phyloP scores from a whole-genome alignment of 2,888 invertebrate species.

The Ligdia adustata region DNA sequence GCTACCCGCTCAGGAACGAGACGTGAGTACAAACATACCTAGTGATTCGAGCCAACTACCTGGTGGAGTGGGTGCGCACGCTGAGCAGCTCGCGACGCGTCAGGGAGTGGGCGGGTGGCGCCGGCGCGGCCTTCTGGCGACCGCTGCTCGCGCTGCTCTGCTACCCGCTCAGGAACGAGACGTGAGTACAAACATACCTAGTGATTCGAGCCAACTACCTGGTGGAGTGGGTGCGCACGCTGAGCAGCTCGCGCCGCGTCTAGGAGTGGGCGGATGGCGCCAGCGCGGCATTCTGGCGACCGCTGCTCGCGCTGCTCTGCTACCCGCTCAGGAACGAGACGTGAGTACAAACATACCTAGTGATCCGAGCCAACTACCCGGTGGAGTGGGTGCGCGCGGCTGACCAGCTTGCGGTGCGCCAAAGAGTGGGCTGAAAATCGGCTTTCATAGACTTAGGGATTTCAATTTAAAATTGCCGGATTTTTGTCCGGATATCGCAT shows the following conservation, averaged over 20 bases:
- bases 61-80: slow-evolving; percentile 92
- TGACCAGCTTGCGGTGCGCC: slow-evolving; percentile 91
- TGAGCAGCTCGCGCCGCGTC: slow-evolving; percentile 91
- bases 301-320: background rate
- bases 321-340: background rate
- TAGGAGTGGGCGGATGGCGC: slow-evolving; percentile 95
- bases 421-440: slow-evolving; percentile 97
- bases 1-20: slow-evolving; percentile 81
- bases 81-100: slow-evolving; percentile 91
- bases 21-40: slow-evolving; percentile 47
- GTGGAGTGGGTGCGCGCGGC: slow-evolving; percentile 92
- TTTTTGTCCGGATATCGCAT: slow-evolving; percentile 93
- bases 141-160: background rate
- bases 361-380: slow-evolving; percentile 73
- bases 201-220: slow-evolving; percentile 75
- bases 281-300: slow-evolving; percentile 80
- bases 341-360: slow-evolving; percentile 26
- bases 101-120: slow-evolving; percentile 94
- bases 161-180: background rate
- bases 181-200: slow-evolving; percentile 25
- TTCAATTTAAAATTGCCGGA: too few species aligned
- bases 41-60: slow-evolving; percentile 66
- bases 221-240: slow-evolving; percentile 91
- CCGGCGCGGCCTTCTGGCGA: slow-evolving; percentile 83
- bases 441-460: too few species aligned